Evolutionary conservation across 2,797 vertebrate species (phyloP), one percentile per base, ranked within the genome.

Genomic region (Pampus argenteus): DNA sequence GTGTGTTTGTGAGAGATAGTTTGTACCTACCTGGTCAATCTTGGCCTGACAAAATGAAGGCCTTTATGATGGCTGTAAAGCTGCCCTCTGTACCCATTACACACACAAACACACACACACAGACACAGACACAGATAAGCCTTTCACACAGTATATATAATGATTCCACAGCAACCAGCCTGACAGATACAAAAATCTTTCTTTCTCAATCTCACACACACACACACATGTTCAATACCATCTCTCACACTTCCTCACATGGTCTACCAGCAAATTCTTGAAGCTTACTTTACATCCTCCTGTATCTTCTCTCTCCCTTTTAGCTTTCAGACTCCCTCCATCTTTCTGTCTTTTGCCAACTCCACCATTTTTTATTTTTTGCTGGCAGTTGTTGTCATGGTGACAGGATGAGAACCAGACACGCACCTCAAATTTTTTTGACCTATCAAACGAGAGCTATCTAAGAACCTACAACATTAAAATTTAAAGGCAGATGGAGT

Each of bases 321-420:
- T 6, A 42, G n/a, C n/a, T n/a, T n/a, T n/a, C n/a, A n/a, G n/a
- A 6, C 26, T 52, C 23, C 50, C 45, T 48, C 18, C 8, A 26
- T 51, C 38, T 14, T 58, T 49, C 47, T 23, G 22, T 8, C 47
- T 36, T 36, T 36, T 14, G 10, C 52, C 4, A 63, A 15, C 22
- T 8, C 44, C 9, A 36, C 29, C 22, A 50, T 31, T 31, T 47
- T 52, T 36, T 70, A 20, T 67, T 55, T 64, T 59, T 56, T 38
- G 48, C 80, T 63, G 47, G 62, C 71, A 26, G 68, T 20, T 20
- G 91, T 91, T 86, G 89, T 88, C 90, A 92, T 91, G 86, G 88
- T 63, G 81, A 91, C 69, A 48, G 68, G 77, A 84, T 59, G 63
- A 79, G 74, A 81, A 78, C 65, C 87, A 82, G 66, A 77, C 74